Base-by-base conservation (phyloP, 2,888 invertebrate species). In the Drosophila percnosoma region DNA sequence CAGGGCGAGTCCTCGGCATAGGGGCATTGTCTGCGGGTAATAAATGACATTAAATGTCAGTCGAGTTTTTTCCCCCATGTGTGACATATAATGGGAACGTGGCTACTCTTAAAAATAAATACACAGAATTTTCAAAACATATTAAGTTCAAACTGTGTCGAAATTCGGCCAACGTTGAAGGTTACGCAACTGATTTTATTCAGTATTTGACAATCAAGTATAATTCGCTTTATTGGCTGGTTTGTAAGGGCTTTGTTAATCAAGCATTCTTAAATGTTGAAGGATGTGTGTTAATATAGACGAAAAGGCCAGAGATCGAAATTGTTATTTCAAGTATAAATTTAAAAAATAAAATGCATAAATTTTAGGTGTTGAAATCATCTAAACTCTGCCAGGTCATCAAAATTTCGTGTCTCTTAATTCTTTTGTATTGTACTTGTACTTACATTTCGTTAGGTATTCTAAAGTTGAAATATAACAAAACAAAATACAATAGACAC, bases 1-100 rank as follows among this genome's bases (percentile, higher is more conserved):
- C 92, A 93, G 75, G 91, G 90, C 79, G 92, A 92, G 78, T 93
- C 92, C 74, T 91, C 92, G 73, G 91, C 92, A 78, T 92, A 93
- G 61, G 92, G 91, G 83, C 91, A 91, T 92, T 93, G 92, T 81
- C 93, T 93, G 83, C 27, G 71, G 75, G 73, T 78, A 66, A 84
- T 75, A 85, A 85, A 85, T 85, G 63, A 74, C 72, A 74, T 81
- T 78, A 83, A 66, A 51, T 63, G 77, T 52, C 54, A 64, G 68
- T 53, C 51, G 40, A 62, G 53, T 65, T 65, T 53, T 80, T 65
- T 63, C 1, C 21, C 13, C 8, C 45, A 64, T 68, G 49, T 11
- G n/a, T 8, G 21, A 29, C 13, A 36, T 34, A 24, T n/a, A 24
- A 55, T 11, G 13, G 13, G 29, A n/a, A 21, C n/a, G 27, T 21